Evolutionary conservation across 2,797 vertebrate species (phyloP).

Genomic region (Hippocampus kuda): DNA sequence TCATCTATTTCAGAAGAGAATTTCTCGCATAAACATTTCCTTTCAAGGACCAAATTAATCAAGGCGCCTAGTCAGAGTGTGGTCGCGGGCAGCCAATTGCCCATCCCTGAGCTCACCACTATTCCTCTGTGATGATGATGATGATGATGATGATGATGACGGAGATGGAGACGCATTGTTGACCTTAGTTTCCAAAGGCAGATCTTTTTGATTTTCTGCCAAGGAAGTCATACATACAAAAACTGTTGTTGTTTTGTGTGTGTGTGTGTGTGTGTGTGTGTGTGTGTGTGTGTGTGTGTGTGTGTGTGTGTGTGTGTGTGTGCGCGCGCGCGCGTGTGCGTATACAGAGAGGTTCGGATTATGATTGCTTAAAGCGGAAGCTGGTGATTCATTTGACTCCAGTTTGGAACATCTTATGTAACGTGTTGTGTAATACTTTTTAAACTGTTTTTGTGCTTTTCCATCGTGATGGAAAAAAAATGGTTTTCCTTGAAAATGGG

Average conservation of each 20-base stretch:
- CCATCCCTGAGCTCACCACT: too few relatives aligned
- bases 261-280: slow-evolving; percentile 6
- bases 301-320: slow-evolving; percentile 10
- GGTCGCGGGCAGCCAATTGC: too few relatives aligned
- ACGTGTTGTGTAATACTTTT: slow-evolving; percentile 69
- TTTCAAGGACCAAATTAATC: too few relatives aligned
- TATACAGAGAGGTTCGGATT: slow-evolving; percentile 19
- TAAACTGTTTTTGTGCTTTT: slow-evolving; percentile 45
- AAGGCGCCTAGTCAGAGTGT: too few relatives aligned
- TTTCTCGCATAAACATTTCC: too few relatives aligned
- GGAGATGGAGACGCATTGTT: too few relatives aligned
- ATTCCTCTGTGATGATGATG: too few relatives aligned
- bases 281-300: slow-evolving; percentile 10
- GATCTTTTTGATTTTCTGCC: too few relatives aligned
- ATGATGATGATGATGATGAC: too few relatives aligned
- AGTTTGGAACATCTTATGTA: slow-evolving; percentile 59
- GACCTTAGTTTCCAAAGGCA: too few relatives aligned
- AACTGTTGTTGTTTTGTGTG: neutral
- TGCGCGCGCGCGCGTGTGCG: neutral
- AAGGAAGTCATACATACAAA: too few relatives aligned
- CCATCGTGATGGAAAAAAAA: neutral
- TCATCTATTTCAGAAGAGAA: too few relatives aligned
- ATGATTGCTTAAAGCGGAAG: slow-evolving; percentile 42
- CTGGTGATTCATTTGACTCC: slow-evolving; percentile 56
- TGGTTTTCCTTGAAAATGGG: neutral